Percentiles rank a stretch among this genome's conserved stretches.
phyloP scores from a whole-genome alignment of 2,888 invertebrate species.

The Neoitamus cyanurus region DNA sequence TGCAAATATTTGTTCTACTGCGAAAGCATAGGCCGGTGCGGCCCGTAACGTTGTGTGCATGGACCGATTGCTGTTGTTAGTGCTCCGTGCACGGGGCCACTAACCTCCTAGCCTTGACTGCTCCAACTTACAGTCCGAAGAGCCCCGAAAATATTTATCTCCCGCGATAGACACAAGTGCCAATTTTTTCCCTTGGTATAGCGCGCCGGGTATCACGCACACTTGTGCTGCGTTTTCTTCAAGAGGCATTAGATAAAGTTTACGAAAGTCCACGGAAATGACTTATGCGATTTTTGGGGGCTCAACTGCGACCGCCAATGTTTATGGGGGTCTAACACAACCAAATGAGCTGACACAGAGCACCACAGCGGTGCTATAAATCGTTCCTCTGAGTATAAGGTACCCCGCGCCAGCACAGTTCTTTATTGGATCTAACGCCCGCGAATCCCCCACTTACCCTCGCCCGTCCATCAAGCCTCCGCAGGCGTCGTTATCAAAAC shows the following conservation, averaged over 20 bases:
- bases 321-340: not conserved
- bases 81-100: slow-evolving; percentile 40
- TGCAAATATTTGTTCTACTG: not conserved
- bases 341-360: not conserved
- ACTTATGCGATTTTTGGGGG: not conserved
- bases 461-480: not conserved
- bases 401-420: not conserved
- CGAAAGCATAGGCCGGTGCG: not conserved
- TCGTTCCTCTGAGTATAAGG: not conserved
- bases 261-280: slow-evolving; percentile 1
- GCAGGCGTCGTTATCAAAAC: not conserved
- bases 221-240: not conserved
- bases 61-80: not conserved
- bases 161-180: slow-evolving; percentile 13
- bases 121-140: slow-evolving; percentile 5
- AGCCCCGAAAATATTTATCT: slow-evolving; percentile 10
- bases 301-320: not conserved
- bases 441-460: not conserved
- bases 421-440: not conserved
- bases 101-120: slow-evolving; percentile 52
- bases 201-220: not conserved
- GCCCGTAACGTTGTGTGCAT: not conserved
- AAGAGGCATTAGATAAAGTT: slow-evolving; percentile 1
- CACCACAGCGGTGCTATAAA: not conserved
- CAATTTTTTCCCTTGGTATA: not conserved